Base-by-base conservation (phyloP, 2,797 vertebrate genomes). In the Argentina silus region DNA sequence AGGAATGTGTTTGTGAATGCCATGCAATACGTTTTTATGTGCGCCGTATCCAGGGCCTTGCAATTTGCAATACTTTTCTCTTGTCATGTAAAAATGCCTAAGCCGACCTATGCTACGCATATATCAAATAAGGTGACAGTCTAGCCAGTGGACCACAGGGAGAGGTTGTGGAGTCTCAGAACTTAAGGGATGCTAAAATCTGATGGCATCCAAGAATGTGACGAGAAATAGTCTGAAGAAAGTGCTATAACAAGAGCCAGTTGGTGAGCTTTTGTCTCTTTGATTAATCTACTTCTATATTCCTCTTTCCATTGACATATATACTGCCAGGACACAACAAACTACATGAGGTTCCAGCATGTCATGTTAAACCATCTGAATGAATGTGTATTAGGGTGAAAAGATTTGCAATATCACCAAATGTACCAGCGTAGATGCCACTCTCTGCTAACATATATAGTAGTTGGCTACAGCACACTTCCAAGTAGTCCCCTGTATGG, bases 1-100 rank as follows among this genome's bases (percentile, higher is more conserved):
- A 83, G 89, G 89, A 80, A 92, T 86, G 73, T 43, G 74, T 90
- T 17, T 78, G 87, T 72, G 87, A 81, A 89, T 86, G 85, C 51
- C 84, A 90, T 78, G 75, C 72, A 82, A 90, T 89, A 89, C 57
- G 81, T 48, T 82, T 83, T 60, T 60, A 12, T 76, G 89, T 85
- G 82, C 86, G 87, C 80, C 92, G 93, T 93, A 91, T 91, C 91
- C 90, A 81, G 76, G 90, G 85, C 77, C 62, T 51, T 55, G 74
- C 80, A 73, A 78, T 89, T 73, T 78, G 85, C 78, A 77, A 89
- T 93, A 93, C 93, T 85, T 80, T 73, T 84, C 85, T 75, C 91
- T 94, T 93, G 90, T 93, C 90, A 94, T 95, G 95, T 81, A 93
- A 95, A 96, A 89, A 85, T 84, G 45, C 12, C 70, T 17, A 14